phyloP scores from a whole-genome alignment of 2,888 invertebrate species.

The Scelioninae gen. 1 region DNA sequence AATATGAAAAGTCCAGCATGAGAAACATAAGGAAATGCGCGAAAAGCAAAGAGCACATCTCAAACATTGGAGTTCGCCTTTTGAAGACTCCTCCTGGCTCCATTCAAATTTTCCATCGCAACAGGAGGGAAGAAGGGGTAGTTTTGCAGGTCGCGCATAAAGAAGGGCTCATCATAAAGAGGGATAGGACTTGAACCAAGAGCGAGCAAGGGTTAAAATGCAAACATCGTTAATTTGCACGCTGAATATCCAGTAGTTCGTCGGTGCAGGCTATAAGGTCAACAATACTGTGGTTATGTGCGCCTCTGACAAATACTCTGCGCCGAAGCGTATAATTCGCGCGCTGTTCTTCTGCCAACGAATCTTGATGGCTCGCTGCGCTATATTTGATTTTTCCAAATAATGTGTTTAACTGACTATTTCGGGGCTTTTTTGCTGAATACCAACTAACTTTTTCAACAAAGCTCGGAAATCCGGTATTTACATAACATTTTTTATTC shows the following conservation, averaged over 20 bases:
- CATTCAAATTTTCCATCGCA: slow-evolving; percentile 64
- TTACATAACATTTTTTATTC: slow-evolving; percentile 26
- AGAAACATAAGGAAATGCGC: slow-evolving; percentile 62
- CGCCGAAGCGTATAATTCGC: slow-evolving; percentile 81
- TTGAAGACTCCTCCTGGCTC: slow-evolving; percentile 60
- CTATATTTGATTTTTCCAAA: slow-evolving; percentile 67
- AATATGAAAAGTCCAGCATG: slow-evolving; percentile 41
- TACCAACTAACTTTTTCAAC: slow-evolving; percentile 58
- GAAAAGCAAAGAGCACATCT: slow-evolving; percentile 56
- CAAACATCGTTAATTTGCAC: slow-evolving; percentile 71
- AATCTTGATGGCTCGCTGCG: slow-evolving; percentile 66
- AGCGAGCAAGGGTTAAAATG: slow-evolving; percentile 70
- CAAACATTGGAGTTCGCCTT: slow-evolving; percentile 56
- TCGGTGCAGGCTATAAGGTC: slow-evolving; percentile 83
- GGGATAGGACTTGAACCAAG: slow-evolving; percentile 61
- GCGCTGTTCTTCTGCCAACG: slow-evolving; percentile 69
- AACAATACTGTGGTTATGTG: slow-evolving; percentile 80
- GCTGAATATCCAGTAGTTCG: slow-evolving; percentile 81
- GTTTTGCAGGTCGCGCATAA: slow-evolving; percentile 68
- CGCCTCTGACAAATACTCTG: slow-evolving; percentile 79
- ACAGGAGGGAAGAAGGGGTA: slow-evolving; percentile 53
- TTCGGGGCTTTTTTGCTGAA: slow-evolving; percentile 62
- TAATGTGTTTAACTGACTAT: slow-evolving; percentile 64
- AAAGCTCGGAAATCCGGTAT: slow-evolving; percentile 11
- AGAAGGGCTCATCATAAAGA: slow-evolving; percentile 68